Base-by-base conservation (phyloP, 1,140 invertebrate genomes). In the Drosophila azteca region DNA sequence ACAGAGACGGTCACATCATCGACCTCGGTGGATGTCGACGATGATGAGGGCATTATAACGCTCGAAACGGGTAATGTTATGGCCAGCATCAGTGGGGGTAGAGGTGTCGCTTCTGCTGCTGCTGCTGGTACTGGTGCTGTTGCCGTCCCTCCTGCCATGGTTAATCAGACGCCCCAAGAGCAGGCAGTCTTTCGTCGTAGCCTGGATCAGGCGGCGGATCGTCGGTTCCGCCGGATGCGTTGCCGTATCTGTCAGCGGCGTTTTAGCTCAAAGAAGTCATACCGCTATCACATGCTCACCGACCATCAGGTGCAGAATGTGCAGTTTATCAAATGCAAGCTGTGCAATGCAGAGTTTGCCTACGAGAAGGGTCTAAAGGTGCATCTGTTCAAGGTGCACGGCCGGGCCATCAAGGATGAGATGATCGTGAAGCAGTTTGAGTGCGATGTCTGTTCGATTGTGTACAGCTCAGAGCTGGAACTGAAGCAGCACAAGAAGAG, bases 321-420 rank as follows among this genome's bases (percentile, higher is more conserved):
- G 15, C 90, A 91, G 61, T 92, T 92, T 45, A 92, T 92, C 53
- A 92, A 91, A 26, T 92, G 91, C 53, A 90, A 84, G 51, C 46
- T 92, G 0, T 92, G 91, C 66, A 90, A 91, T 39, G 91, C 91
- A 0, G 91, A 92, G 45, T 92, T 92, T 7, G 90, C 91, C 26
- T 90, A 92, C 52, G 91, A 92, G 49, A 92, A 92, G 73, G 91
- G 91, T 0, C 62, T 92, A 1, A 92, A 92, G 67, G 91, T 92
- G 57, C 91, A 92, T 65, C 79, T 92, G 65, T 92, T 91, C 45
- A 92, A 92, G 65, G 89, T 91, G 61, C 91, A 92, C 50, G 87
- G 89, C 0, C 78, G 79, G 6, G 72, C 87, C 11, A 75, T 91
- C 1, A 88, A 90, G 63, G 85, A 90, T 26, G 87, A 91, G 49